Evolutionary conservation across 1,140 invertebrate genomes (phyloP).

Genomic region (Diploscapter pachys): DNA sequence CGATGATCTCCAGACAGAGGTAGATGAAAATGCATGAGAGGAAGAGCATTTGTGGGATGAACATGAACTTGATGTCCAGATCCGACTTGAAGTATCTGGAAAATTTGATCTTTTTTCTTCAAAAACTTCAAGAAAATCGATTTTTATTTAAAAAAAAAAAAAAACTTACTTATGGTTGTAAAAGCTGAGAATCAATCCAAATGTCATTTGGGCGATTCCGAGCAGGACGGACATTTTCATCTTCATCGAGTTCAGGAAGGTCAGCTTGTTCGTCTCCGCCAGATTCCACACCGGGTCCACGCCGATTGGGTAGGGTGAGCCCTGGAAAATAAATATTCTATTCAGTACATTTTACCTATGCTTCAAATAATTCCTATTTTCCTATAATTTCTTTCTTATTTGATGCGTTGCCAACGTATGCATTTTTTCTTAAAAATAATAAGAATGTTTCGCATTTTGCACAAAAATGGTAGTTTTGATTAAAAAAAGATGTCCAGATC

Average conservation of each 20-base stretch:
- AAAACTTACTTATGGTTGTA: constrained; percentile 73
- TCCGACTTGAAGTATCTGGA: constrained; percentile 55
- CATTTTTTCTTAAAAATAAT: not conserved
- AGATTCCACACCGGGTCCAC: constrained; percentile 66
- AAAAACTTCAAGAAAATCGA: not conserved
- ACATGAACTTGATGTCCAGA: constrained; percentile 79
- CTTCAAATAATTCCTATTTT: too few species aligned
- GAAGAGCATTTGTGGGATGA: constrained; percentile 88
- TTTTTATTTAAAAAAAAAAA: not conserved
- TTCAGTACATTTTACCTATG: too few species aligned
- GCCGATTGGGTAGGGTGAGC: constrained; percentile 53
- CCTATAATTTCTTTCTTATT: too few species aligned
- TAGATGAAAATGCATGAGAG: constrained; percentile 85
- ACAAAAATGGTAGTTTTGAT: too few species aligned
- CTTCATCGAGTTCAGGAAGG: constrained; percentile 94
- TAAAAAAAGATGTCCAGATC: too few species aligned
- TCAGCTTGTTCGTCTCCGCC: constrained; percentile 83
- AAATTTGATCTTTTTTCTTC: not conserved
- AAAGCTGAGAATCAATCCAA: constrained; percentile 84
- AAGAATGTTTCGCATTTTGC: too few species aligned
- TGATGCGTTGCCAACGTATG: not conserved
- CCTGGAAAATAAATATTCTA: too few species aligned
- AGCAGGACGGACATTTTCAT: constrained; percentile 98
- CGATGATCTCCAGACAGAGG: constrained; percentile 81
- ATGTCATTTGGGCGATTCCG: constrained; percentile 93